Conservation (phyloP, 2,113 vertebrate genomes). For the Melanostigma gelatinosum region DNA sequence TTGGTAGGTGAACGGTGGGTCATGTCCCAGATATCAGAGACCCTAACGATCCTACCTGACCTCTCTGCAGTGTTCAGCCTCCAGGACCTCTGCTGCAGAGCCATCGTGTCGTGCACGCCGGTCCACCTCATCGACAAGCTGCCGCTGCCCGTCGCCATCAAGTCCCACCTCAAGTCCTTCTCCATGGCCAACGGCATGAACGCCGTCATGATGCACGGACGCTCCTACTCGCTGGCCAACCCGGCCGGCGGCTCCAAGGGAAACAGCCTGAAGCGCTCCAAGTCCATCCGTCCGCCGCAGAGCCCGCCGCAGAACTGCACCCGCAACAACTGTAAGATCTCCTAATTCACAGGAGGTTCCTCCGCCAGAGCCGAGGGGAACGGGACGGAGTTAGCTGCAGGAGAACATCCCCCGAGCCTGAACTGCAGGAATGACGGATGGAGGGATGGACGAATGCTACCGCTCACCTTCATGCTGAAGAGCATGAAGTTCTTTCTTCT, state of each 20-base stretch:
- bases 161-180: slow-evolving; percentile 98
- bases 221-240: slow-evolving; percentile 94
- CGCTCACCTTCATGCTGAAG: slow-evolving; percentile 21
- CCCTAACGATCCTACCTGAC: too few relatives aligned
- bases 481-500: background rate
- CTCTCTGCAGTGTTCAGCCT: slow-evolving; percentile 91
- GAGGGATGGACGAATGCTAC: slow-evolving; percentile 25
- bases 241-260: slow-evolving; percentile 90
- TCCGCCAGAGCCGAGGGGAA: background rate
- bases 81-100: slow-evolving; percentile 97
- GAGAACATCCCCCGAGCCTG: slow-evolving; percentile 21
- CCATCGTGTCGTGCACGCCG: slow-evolving; percentile 97
- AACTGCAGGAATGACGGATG: slow-evolving; percentile 30
- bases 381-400: background rate
- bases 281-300: slow-evolving; percentile 94
- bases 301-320: slow-evolving; percentile 99
- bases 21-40: too few relatives aligned
- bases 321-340: slow-evolving; percentile 98
- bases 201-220: slow-evolving; percentile 99
- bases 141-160: slow-evolving; percentile 96
- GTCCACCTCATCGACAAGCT: slow-evolving; percentile 99
- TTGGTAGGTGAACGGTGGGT: too few relatives aligned
- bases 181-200: slow-evolving; percentile 99
- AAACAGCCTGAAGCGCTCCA: slow-evolving; percentile 96
- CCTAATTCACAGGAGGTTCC: slow-evolving; percentile 77